These are phyloP conservation scores for Nothura maculosa DNA, from an alignment of 2,797 vertebrate genomes.

Conservation along the genomic window DNA sequence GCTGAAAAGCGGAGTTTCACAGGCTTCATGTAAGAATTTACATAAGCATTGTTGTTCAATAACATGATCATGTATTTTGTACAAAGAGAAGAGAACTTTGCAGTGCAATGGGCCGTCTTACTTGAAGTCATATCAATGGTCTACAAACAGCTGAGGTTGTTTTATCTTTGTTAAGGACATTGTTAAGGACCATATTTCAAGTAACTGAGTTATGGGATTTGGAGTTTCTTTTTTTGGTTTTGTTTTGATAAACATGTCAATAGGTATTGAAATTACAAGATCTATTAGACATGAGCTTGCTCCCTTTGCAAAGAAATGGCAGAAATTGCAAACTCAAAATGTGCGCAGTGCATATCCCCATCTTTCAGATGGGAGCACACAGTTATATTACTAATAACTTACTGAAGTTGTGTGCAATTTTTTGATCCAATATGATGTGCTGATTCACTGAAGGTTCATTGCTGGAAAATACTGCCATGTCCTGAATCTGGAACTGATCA, in stretches of 20 bases:
- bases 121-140: not conserved
- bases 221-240: too few species aligned
- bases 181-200: not conserved
- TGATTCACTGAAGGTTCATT: constrained; percentile 55
- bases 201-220: not conserved
- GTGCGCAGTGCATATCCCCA: not conserved
- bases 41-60: not conserved
- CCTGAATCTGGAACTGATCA: constrained; percentile 81
- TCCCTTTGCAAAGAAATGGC: not conserved
- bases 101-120: too few species aligned
- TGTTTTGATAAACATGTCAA: not conserved
- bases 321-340: not conserved
- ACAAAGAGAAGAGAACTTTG: not conserved
- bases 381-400: constrained; percentile 50
- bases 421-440: constrained; percentile 84
- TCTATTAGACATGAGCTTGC: not conserved
- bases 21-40: rapidly evolving
- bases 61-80: rapidly evolving
- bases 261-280: not conserved
- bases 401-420: constrained; percentile 87
- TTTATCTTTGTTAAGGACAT: not conserved
- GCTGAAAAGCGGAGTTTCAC: not conserved
- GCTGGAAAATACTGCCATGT: not conserved
- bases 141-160: not conserved
- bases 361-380: not conserved